Conservation (phyloP, 2,113 vertebrate species). For the Trichechus manatus region DNA sequence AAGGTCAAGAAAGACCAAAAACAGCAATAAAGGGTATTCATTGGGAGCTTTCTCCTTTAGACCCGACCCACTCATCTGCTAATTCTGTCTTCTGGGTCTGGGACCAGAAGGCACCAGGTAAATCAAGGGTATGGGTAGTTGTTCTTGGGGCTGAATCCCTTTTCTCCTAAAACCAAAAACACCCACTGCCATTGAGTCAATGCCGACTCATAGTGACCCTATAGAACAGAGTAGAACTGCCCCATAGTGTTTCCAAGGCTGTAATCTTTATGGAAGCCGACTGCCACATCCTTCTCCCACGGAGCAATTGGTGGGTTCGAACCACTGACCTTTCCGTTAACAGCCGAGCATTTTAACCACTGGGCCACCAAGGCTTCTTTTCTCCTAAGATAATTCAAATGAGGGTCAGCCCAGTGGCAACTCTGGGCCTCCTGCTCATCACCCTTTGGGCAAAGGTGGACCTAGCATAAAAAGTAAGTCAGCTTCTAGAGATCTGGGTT, state of each 20-base stretch:
- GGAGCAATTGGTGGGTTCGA: too few relatives aligned
- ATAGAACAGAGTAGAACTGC: too few relatives aligned
- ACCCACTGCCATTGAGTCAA: too few relatives aligned
- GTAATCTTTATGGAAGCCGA: too few relatives aligned
- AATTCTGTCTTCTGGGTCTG: not conserved
- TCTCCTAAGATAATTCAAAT: not conserved
- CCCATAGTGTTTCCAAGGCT: too few relatives aligned
- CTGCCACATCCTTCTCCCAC: too few relatives aligned
- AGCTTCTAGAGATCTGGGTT: not conserved
- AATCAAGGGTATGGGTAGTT: not conserved
- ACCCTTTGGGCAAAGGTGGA: not conserved
- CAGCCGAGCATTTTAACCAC: too few relatives aligned
- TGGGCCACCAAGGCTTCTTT: not conserved
- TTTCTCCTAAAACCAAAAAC: not conserved
- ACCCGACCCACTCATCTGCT: not conserved
- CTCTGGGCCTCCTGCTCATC: not conserved
- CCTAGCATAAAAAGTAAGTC: not conserved
- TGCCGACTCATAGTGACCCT: too few relatives aligned
- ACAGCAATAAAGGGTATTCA: slow-evolving; percentile 52
- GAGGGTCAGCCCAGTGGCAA: not conserved
- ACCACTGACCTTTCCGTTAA: too few relatives aligned
- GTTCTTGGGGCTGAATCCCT: not conserved
- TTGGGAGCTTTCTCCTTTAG: not conserved
- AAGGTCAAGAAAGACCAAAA: slow-evolving; percentile 76
- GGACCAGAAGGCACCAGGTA: not conserved